Evolutionary conservation across 2,113 vertebrate species (phyloP).

Genomic region (Amphiprion ocellaris): DNA sequence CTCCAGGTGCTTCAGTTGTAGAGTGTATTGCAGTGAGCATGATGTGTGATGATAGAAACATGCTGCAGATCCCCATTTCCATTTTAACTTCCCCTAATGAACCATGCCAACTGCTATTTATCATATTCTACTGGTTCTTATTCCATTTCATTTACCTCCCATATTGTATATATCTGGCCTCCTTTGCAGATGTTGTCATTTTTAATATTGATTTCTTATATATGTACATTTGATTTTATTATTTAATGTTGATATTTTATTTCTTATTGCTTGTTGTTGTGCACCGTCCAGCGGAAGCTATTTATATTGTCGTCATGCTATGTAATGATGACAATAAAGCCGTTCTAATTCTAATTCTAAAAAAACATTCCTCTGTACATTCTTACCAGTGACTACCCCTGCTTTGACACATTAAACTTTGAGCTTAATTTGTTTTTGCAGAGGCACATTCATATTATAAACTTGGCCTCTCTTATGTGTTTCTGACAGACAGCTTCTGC

Average conservation of each 20-base stretch:
- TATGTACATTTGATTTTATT: no score
- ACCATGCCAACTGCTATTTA: constrained; percentile 1
- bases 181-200: no score
- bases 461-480: constrained; percentile 32
- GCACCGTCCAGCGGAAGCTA: no score
- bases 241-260: no score
- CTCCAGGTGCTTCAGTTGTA: not conserved
- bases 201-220: no score
- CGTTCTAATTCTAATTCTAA: no score
- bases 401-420: constrained; percentile 27
- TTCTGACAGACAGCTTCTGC: constrained; percentile 76
- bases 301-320: no score
- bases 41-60: not conserved
- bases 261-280: no score
- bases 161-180: no score
- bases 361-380: not conserved
- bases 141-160: no score
- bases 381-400: not conserved
- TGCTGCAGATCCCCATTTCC: not conserved
- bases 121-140: no score
- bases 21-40: not conserved
- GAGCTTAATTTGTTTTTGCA: constrained; percentile 10
- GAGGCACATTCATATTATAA: constrained; percentile 1
- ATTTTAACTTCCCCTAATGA: constrained; percentile 13
- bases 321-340: no score